Evolutionary conservation across 2,888 invertebrate genomes (phyloP).

Genomic region (Clivina fossor): DNA sequence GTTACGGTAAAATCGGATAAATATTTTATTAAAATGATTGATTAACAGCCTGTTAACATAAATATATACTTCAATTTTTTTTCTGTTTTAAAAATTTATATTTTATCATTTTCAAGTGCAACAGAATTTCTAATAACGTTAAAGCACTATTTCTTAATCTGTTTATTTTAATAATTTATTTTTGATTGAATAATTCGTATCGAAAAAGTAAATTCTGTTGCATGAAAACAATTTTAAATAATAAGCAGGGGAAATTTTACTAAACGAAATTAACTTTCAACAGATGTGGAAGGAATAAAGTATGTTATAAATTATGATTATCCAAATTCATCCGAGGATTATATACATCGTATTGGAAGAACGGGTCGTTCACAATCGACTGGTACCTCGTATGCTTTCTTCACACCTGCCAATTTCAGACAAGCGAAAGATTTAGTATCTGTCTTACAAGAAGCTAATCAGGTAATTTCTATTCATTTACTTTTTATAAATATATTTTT

Average conservation of each 20-base stretch:
- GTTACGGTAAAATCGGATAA: not conserved
- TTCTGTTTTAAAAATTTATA: not conserved
- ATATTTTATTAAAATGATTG: no score
- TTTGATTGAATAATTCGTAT: no score
- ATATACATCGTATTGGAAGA: conserved; percentile 93
- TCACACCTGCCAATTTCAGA: conserved; percentile 83
- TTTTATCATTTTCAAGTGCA: not conserved
- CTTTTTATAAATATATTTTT: not conserved
- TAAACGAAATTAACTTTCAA: conserved; percentile 44
- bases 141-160: no score
- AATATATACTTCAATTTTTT: not conserved
- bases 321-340: conserved; percentile 93
- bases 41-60: conserved; percentile 1
- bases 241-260: no score
- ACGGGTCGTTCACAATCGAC: conserved; percentile 85
- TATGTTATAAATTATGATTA: conserved; percentile 97
- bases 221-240: no score
- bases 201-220: no score
- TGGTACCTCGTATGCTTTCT: conserved; percentile 94
- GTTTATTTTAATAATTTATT: no score
- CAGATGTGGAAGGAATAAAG: conserved; percentile 96
- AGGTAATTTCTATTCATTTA: conserved; percentile 56
- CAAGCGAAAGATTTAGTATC: conserved; percentile 88
- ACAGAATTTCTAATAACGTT: no score
- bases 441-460: conserved; percentile 87